Evolutionary conservation across 2,888 invertebrate species (phyloP).

Genomic region (Lissocephala sabroskyi): DNA sequence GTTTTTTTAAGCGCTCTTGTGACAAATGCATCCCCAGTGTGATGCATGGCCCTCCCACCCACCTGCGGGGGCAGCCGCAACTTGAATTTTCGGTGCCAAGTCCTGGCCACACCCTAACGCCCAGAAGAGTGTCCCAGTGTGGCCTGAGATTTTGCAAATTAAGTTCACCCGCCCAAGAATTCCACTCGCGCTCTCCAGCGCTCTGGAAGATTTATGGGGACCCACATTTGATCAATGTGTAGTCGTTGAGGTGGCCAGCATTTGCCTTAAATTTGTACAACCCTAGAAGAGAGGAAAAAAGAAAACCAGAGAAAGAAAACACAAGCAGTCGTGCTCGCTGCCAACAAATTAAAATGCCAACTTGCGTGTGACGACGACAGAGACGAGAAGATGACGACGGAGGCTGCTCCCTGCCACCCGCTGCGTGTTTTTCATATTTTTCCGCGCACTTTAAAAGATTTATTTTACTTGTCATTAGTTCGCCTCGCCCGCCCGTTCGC

Average conservation of each 20-base stretch:
- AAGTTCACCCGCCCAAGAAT: too few species aligned
- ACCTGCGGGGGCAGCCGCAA: constrained; percentile 14
- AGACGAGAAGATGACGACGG: too few species aligned
- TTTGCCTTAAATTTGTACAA: constrained; percentile 1
- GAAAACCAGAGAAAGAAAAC: not conserved
- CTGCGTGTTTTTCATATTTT: constrained; percentile 35
- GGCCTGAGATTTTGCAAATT: too few species aligned
- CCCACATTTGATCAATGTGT: constrained; percentile 21
- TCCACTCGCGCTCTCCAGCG: too few species aligned
- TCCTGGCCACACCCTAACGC: too few species aligned
- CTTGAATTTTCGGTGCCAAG: too few species aligned
- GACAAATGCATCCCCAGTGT: constrained; percentile 53
- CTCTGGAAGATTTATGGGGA: constrained; percentile 28
- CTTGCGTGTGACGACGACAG: not conserved
- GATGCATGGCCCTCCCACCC: constrained; percentile 1
- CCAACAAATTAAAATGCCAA: constrained; percentile 34
- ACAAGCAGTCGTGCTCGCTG: too few species aligned
- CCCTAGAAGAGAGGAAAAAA: not conserved
- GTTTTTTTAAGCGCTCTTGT: constrained; percentile 33
- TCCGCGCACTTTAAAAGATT: constrained; percentile 34
- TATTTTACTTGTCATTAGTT: constrained; percentile 44
- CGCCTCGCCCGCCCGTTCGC: constrained; percentile 14
- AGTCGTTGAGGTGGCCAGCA: too few species aligned
- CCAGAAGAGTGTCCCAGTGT: too few species aligned
- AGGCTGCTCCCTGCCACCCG: too few species aligned